Evolutionary conservation across 35 echinoderm and acorn worm species (phyloP), one percentile per base, ranked within the genome.

Genomic region (Patiria miniata): DNA sequence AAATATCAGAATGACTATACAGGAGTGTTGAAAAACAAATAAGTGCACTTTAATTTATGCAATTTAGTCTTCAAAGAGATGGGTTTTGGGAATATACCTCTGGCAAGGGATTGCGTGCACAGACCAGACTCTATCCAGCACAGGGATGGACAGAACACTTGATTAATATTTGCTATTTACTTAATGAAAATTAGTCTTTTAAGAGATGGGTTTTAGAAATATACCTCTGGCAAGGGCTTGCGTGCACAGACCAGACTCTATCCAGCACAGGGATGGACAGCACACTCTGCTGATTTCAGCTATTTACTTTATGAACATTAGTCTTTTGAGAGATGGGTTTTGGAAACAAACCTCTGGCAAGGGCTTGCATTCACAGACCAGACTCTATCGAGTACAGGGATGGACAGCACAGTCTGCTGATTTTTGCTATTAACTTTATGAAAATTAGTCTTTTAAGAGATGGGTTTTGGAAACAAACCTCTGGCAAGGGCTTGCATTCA

Each of bases 201-300:
- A n/a, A n/a, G n/a, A n/a, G n/a, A n/a, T n/a, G n/a, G n/a, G n/a
- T n/a, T n/a, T n/a, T n/a, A n/a, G 17, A 32, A 78, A 78, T 34
- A 36, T 22, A 54, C 88, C 21, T 69, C n/a, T 90, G 42, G 56
- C 87, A 83, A 5, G 88, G 88, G 61, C 65, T 90, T 14, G 82
- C 39, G 6, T 60, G 22, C 4, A 83, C 23, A 17, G 88, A n/a
- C n/a, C n/a, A n/a, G n/a, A n/a, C n/a, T n/a, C n/a, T n/a, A n/a
- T n/a, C n/a, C n/a, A n/a, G n/a, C n/a, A n/a, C n/a, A n/a, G n/a
- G n/a, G n/a, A n/a, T n/a, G 16, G 79, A 44, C n/a, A 36, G 3
- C 2, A 36, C 5, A 12, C 57, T 51, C 21, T 69, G 36, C 7
- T 61, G 61, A 68, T 29, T 82, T 57, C n/a, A n/a, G 54, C 54